Conservation (phyloP, 2,113 vertebrate species). For the Sinosuthora webbiana region DNA sequence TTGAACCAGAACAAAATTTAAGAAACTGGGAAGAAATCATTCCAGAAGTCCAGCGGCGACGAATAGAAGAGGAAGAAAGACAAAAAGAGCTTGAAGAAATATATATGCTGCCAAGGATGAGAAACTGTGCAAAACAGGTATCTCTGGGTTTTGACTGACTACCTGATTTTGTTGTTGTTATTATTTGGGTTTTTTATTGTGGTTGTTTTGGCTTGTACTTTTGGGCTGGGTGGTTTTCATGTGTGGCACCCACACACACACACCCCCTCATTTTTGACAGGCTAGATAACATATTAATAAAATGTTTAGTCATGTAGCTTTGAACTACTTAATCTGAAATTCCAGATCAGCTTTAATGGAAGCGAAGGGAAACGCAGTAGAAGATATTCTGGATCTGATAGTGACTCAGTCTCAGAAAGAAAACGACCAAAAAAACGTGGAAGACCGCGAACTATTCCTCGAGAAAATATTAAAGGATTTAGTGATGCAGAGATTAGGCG, state of each 20-base stretch:
- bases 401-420: slow-evolving; percentile 90
- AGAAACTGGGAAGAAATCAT: slow-evolving; percentile 95
- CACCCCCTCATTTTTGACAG: not conserved
- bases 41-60: slow-evolving; percentile 87
- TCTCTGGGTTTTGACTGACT: not conserved
- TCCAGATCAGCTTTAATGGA: slow-evolving; percentile 90
- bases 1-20: slow-evolving; percentile 86
- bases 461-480: slow-evolving; percentile 98
- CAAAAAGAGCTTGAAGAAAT: slow-evolving; percentile 96
- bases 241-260: not conserved
- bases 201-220: not conserved
- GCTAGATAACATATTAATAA: not conserved
- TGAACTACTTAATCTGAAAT: slow-evolving; percentile 19
- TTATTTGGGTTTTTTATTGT: not conserved
- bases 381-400: slow-evolving; percentile 94
- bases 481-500: slow-evolving; percentile 96
- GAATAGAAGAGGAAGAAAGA: slow-evolving; percentile 92
- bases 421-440: slow-evolving; percentile 96
- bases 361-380: slow-evolving; percentile 85
- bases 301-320: not conserved
- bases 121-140: slow-evolving; percentile 98
- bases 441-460: slow-evolving; percentile 93
- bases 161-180: not conserved
- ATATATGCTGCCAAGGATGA: slow-evolving; percentile 94
- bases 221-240: not conserved